Percentiles rank a stretch among this genome's conserved stretches.
phyloP scores from a whole-genome alignment of 2,797 vertebrate species.

The Thunnus albacares region DNA sequence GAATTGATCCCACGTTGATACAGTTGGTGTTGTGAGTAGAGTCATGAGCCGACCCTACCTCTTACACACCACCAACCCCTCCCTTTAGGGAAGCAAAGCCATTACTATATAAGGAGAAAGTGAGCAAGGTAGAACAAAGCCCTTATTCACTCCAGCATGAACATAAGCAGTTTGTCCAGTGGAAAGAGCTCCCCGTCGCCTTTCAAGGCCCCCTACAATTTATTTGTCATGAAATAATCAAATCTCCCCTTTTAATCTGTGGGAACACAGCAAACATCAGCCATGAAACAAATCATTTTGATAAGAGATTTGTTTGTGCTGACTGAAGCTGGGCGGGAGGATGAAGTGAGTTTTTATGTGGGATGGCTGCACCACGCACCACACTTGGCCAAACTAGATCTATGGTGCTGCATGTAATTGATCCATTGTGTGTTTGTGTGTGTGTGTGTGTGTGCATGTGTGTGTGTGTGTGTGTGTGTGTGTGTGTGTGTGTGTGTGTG shows the following conservation, averaged over 20 bases:
- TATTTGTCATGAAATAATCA: conserved; percentile 76
- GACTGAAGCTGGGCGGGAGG: conserved; percentile 38
- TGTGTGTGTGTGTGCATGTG: conserved; percentile 36
- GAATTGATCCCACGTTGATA: conserved; percentile 81
- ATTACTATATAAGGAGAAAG: conserved; percentile 78
- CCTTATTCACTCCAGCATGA: conserved; percentile 64
- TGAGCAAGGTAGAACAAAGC: conserved; percentile 72
- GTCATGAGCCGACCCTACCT: conserved; percentile 48
- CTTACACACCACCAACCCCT: conserved; percentile 50
- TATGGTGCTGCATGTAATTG: conserved; percentile 64
- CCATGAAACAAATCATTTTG: conserved; percentile 70
- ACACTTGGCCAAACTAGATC: conserved; percentile 66
- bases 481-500: conserved; percentile 16
- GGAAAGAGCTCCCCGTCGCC: conserved; percentile 38
- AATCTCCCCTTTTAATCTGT: conserved; percentile 76
- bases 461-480: conserved; percentile 15
- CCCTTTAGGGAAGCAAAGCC: conserved; percentile 65
- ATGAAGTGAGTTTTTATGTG: conserved; percentile 52
- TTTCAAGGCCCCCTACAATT: conserved; percentile 55
- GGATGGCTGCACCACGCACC: conserved; percentile 50
- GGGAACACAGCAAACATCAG: conserved; percentile 62
- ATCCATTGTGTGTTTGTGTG: conserved; percentile 63
- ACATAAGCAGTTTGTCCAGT: conserved; percentile 64
- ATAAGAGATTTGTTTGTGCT: conserved; percentile 68
- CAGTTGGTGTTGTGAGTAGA: conserved; percentile 71